Evolutionary conservation across 2,888 invertebrate species (phyloP), one percentile per base, ranked within the genome.

Genomic region (Catocala fraxini): DNA sequence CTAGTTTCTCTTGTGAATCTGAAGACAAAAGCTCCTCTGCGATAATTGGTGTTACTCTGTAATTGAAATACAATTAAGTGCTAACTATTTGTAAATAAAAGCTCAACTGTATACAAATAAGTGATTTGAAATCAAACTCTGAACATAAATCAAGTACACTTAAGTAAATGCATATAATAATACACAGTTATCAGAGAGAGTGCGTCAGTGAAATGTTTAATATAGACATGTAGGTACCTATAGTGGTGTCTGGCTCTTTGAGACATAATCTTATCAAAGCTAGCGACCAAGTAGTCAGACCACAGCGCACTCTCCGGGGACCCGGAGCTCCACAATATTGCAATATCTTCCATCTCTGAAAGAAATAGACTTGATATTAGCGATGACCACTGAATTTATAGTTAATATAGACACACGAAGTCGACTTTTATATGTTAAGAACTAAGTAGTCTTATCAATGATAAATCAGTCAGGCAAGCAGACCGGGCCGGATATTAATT

Each of bases 221-320:
- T 42, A 34, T 34, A 41, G 46, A 43, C 39, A 48, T 34, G 10
- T 57, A 35, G 13, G 95, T 90, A 97, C 97, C 96, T 97, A 93
- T 97, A 97, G 70, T 97, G 97, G 77, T 96, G 96, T 78, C 97
- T 95, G 65, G 97, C 97, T 81, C 97, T 96, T 83, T 97, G 97
- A 68, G 97, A 96, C 92, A 97, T 97, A 75, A 97, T 97, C 90
- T 97, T 97, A 86, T 97, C 97, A 88, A 98, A 98, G 88, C 97
- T 97, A 59, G 96, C 96, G 52, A 96, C 96, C 74, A 98, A 95
- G 88, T 97, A 98, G 83, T 97, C 97, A 13, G 97, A 97, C 97
- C 98, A 97, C 56, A 97, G 89, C 33, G 95, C 95, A 67, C 97
- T 97, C 73, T 97, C 96, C 55, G 97, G 97, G 76, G 97, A 97